Conservation (phyloP, 2,113 vertebrate genomes). For the Saguinus imperator region DNA sequence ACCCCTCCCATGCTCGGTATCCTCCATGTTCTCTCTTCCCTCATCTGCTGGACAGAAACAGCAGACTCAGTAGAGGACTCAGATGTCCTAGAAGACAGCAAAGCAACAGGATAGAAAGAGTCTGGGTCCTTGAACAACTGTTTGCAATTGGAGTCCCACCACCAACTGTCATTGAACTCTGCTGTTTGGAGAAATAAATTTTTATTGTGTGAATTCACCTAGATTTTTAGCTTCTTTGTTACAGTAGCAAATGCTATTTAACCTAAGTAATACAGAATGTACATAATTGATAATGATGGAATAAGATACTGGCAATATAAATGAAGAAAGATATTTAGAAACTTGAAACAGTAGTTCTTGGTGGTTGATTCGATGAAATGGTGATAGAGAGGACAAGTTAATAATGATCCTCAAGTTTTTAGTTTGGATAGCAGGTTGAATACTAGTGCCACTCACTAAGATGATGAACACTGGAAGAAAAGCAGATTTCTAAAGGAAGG, state of each 20-base stretch:
- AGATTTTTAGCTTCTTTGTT: slow-evolving; percentile 18
- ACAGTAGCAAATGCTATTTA: not conserved
- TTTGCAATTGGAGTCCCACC: not conserved
- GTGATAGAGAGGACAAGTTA: not conserved
- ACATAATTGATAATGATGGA: not conserved
- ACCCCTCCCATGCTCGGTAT: not conserved
- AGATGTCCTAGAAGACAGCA: not conserved
- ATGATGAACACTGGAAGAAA: not conserved
- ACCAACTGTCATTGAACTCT: not conserved
- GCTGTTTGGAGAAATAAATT: not conserved
- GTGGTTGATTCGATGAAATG: not conserved
- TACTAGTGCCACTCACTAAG: not conserved
- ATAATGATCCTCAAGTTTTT: not conserved
- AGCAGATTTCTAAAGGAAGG: not conserved
- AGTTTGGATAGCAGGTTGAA: not conserved
- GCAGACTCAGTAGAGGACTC: not conserved
- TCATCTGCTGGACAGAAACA: not conserved
- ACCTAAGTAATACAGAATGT: not conserved
- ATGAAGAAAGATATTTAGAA: not conserved
- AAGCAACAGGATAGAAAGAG: not conserved
- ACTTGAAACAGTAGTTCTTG: not conserved
- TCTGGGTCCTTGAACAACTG: not conserved
- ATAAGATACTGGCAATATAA: not conserved
- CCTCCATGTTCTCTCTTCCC: not conserved
- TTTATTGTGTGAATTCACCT: not conserved